These are phyloP conservation scores for Ochotona princeps DNA, from an alignment of 2,113 vertebrate genomes.

Conservation along the genomic window DNA sequence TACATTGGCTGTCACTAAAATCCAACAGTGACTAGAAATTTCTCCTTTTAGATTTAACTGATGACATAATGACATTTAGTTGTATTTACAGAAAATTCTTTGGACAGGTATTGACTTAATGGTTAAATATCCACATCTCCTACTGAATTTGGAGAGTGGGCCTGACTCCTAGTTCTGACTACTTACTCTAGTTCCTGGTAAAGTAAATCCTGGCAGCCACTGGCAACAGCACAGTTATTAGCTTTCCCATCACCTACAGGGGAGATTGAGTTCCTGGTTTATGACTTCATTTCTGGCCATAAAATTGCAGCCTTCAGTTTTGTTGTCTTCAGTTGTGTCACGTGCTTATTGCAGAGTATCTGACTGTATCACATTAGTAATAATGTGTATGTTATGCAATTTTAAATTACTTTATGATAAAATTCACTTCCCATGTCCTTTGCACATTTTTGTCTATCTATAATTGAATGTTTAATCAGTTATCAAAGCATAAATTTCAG, in stretches of 20 bases:
- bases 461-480: background rate
- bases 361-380: background rate
- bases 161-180: too few species aligned
- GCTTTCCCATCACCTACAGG: too few species aligned
- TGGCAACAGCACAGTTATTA: too few species aligned
- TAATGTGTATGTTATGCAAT: background rate
- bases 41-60: background rate
- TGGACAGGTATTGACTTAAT: too few species aligned
- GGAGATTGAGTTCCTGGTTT: too few species aligned
- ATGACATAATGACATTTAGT: background rate
- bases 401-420: background rate
- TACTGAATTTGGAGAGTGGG: too few species aligned
- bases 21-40: background rate
- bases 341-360: background rate
- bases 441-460: background rate
- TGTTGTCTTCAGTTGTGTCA: background rate
- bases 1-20: background rate
- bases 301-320: background rate
- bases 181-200: too few species aligned
- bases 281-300: too few species aligned
- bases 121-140: too few species aligned
- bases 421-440: background rate
- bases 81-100: background rate
- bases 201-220: too few species aligned
- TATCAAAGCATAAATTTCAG: background rate